Percentiles rank a stretch among this genome's conserved stretches.
These are phyloP conservation scores for Buceros bicornis DNA, from an alignment of 2,797 vertebrate species.

Conservation along the genomic window DNA sequence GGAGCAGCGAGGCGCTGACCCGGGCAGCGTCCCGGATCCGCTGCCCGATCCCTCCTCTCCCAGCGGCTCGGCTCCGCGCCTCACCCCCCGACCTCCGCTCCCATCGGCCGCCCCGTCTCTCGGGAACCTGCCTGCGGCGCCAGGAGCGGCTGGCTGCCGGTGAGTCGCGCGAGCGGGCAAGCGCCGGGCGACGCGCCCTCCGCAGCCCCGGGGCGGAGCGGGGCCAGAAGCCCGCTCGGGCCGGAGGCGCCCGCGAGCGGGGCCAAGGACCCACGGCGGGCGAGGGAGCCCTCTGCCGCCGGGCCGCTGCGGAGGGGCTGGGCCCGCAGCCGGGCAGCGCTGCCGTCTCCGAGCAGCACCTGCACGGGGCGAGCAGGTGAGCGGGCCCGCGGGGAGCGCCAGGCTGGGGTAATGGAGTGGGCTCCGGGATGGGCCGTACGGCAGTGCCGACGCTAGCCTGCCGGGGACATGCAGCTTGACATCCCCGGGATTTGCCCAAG, in stretches of 20 bases:
- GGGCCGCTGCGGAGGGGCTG: background rate
- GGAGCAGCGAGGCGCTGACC: background rate
- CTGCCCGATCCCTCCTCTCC: background rate
- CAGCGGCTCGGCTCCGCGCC: background rate
- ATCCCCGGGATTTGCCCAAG: accelerated
- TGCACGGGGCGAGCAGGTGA: background rate
- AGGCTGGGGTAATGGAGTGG: background rate
- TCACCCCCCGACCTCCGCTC: too few relatives aligned
- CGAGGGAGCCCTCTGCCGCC: background rate
- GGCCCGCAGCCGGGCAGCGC: background rate
- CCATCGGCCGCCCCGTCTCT: background rate
- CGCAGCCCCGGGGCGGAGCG: background rate
- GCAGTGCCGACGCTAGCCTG: background rate
- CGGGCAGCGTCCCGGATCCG: background rate
- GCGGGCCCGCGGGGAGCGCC: background rate
- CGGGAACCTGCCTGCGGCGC: background rate
- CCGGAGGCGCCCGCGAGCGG: background rate
- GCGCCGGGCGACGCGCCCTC: background rate
- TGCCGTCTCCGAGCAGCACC: background rate
- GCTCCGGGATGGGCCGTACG: background rate
- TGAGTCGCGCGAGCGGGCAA: background rate
- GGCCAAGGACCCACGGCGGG: background rate
- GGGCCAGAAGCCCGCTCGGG: background rate
- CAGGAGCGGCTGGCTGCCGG: background rate
- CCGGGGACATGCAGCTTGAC: background rate